Percentiles rank a stretch among this genome's conserved stretches.
These are phyloP conservation scores for Onthophagus taurus DNA, from an alignment of 1,140 invertebrate genomes.

Conservation along the genomic window DNA sequence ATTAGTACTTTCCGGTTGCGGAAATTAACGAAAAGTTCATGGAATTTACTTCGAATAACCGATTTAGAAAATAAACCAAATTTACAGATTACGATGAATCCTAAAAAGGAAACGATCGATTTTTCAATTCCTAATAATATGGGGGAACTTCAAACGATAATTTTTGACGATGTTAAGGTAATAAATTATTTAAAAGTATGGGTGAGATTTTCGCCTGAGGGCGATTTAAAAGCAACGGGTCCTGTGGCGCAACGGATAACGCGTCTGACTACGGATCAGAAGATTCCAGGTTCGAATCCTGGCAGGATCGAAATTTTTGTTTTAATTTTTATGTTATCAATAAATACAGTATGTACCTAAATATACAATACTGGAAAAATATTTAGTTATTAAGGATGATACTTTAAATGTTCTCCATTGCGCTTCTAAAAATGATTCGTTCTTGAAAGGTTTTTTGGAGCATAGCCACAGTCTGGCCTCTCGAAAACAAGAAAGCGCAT, in stretches of 20 bases:
- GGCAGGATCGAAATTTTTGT: conserved; percentile 45
- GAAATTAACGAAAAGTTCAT: conserved; percentile 49
- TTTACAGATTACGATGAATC: conserved; percentile 61
- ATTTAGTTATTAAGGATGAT: neutral
- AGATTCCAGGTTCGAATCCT: conserved; percentile 63
- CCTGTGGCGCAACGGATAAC: conserved; percentile 63
- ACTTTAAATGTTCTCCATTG: no score
- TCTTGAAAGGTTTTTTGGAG: no score
- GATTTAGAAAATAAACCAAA: conserved; percentile 50
- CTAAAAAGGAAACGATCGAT: conserved; percentile 49
- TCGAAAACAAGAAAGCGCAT: no score
- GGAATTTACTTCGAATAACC: conserved; percentile 60
- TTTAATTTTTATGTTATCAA: conserved; percentile 24
- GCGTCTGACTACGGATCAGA: conserved; percentile 63
- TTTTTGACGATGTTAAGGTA: conserved; percentile 49
- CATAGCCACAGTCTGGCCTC: no score
- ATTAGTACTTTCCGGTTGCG: conserved; percentile 54
- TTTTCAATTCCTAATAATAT: conserved; percentile 51
- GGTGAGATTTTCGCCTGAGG: no score
- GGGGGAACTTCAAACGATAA: conserved; percentile 48
- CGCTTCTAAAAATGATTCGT: no score
- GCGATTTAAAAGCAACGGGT: conserved; percentile 36
- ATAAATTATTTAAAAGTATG: no score
- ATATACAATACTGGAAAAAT: neutral
- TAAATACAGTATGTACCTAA: no score